A percentile compares a stretch with the other conserved stretches of the same genome.
Conservation (phyloP, 2,888 invertebrate species). For the Patella pellucida region DNA sequence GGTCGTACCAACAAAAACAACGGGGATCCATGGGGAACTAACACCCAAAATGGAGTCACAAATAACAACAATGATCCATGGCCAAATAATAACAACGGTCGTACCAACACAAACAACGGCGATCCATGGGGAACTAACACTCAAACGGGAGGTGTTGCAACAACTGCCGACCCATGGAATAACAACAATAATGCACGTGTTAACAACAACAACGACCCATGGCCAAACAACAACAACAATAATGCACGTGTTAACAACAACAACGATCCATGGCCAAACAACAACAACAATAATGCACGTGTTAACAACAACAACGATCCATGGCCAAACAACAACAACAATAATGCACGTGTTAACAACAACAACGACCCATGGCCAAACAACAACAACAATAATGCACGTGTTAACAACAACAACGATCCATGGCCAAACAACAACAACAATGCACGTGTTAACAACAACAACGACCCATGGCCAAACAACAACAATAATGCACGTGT, state of each 20-base stretch:
- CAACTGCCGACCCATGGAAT: background rate
- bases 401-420: background rate
- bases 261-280: constrained; percentile 2
- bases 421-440: background rate
- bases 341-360: background rate
- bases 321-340: background rate
- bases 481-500: background rate
- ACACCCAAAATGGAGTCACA: background rate
- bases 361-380: no score
- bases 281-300: background rate
- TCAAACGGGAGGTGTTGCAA: background rate
- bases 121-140: background rate
- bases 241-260: background rate
- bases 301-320: background rate
- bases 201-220: background rate
- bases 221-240: background rate
- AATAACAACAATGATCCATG: background rate
- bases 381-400: background rate
- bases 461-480: background rate
- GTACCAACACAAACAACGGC: background rate
- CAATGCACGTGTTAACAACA: background rate
- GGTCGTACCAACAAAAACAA: background rate
- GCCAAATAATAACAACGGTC: background rate
- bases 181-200: background rate
- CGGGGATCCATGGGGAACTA: background rate